Evolutionary conservation across 2,888 invertebrate species (phyloP), one percentile per base, ranked within the genome.

Genomic region (Cyaniris semiargus): DNA sequence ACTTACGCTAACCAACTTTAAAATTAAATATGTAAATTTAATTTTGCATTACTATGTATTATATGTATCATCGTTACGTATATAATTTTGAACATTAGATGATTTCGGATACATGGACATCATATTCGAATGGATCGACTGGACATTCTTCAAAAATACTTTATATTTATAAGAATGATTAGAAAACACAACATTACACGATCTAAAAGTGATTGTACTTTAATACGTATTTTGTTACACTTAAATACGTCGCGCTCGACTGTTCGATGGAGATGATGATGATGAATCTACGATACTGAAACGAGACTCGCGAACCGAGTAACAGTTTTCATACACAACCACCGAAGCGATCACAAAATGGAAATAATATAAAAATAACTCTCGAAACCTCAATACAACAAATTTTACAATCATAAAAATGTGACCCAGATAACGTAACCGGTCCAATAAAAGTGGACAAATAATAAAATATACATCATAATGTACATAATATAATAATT

Each of bases 391-490:
- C 85, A 92, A 90, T 89, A 91, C 89, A 93, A 94, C 92, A 93
- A 92, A 92, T 89, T 91, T 91, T 88, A 90, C 87, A 90, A 90
- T 92, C 85, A 89, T 90, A 90, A 90, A 91, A 87, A 88, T 89
- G 92, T 89, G 89, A 91, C 88, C 86, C 82, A 86, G 87, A 90
- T 90, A 92, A 93, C 92, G 90, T 92, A 92, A 94, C 90, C 83
- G 87, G 89, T 83, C 89, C 89, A 85, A 91, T 88, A 87, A 87
- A 72, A 91, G 88, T 88, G 88, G 88, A 88, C 89, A 91, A 92
- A 93, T 91, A 91, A 92, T 92, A 93, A 93, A 93, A 93, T 93
- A 92, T 93, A 93, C 93, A 94, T 93, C 92, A 92, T 91, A 94
- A 93, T 94, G 92, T 94, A 94, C 94, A 93, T 91, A 93, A 93